Conservation (phyloP, 2,113 vertebrate species). For the Willisornis vidua region DNA sequence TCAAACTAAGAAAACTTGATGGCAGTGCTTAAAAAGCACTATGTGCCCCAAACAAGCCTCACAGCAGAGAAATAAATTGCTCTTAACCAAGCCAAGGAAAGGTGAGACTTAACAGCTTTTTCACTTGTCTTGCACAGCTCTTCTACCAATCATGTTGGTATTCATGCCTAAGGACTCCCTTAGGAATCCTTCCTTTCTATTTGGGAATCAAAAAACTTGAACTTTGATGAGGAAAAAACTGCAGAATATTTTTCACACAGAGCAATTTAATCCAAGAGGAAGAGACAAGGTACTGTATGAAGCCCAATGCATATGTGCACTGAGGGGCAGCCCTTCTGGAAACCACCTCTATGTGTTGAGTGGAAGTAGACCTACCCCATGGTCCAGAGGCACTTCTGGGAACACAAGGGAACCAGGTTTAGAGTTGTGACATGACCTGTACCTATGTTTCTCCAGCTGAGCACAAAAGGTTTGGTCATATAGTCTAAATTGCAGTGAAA, state of each 20-base stretch:
- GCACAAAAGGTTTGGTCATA: not conserved
- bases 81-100: conserved; percentile 42
- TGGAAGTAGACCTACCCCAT: not conserved
- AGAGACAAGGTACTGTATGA: not conserved
- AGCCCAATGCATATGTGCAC: rapidly evolving
- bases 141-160: conserved; percentile 19
- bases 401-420: not conserved
- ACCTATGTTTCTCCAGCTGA: not conserved
- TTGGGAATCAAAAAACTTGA: not conserved
- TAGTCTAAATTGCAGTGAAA: not conserved
- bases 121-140: not conserved
- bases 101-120: conserved; percentile 43
- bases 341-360: not conserved
- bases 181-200: conserved; percentile 5
- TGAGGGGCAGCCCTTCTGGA: not conserved
- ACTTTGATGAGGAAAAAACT: not conserved
- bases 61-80: conserved; percentile 51
- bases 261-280: not conserved
- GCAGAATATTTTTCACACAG: not conserved
- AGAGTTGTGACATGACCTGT: not conserved
- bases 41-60: conserved; percentile 48
- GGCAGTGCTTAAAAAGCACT: conserved; percentile 63
- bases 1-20: conserved; percentile 65
- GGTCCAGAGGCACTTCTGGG: not conserved
- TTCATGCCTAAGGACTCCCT: not conserved